These are phyloP conservation scores for Scaptomyza flava DNA, from an alignment of 2,888 invertebrate species.

Conservation along the genomic window DNA sequence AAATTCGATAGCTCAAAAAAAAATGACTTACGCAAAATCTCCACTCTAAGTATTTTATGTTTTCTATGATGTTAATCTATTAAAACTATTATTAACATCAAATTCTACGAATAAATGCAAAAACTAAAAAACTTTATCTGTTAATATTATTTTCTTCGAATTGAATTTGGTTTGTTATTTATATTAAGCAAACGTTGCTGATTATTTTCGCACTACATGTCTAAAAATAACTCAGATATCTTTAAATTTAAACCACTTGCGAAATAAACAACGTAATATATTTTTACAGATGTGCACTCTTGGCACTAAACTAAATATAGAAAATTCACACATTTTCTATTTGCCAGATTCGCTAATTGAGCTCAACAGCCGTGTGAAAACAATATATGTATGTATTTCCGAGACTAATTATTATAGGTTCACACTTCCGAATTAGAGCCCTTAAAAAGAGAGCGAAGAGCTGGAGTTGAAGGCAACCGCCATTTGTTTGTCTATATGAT, in stretches of 20 bases:
- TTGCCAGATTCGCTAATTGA: slow-evolving; percentile 52
- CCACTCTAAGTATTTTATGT: too few relatives aligned
- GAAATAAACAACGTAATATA: slow-evolving; percentile 36
- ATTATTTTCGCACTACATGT: slow-evolving; percentile 16
- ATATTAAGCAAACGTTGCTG: neutral
- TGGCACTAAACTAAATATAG: slow-evolving; percentile 41
- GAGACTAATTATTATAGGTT: neutral
- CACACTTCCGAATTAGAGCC: neutral
- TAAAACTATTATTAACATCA: too few relatives aligned
- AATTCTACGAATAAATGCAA: too few relatives aligned
- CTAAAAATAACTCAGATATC: slow-evolving; percentile 22
- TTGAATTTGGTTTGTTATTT: slow-evolving; percentile 1
- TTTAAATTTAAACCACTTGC: slow-evolving; percentile 3
- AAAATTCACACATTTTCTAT: slow-evolving; percentile 42
- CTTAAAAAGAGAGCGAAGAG: neutral
- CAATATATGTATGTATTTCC: slow-evolving; percentile 4
- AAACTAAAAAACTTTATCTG: too few relatives aligned
- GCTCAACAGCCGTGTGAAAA: slow-evolving; percentile 32
- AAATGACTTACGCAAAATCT: too few relatives aligned
- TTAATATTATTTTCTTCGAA: neutral
- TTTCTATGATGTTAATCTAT: too few relatives aligned
- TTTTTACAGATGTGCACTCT: slow-evolving; percentile 46
- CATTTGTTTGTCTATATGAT: slow-evolving; percentile 7
- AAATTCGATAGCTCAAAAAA: too few relatives aligned
- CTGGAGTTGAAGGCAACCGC: slow-evolving; percentile 17